Percentiles rank a stretch among this genome's conserved stretches.
Conservation (phyloP, 2,113 vertebrate species). For the Notiomystis cincta region DNA sequence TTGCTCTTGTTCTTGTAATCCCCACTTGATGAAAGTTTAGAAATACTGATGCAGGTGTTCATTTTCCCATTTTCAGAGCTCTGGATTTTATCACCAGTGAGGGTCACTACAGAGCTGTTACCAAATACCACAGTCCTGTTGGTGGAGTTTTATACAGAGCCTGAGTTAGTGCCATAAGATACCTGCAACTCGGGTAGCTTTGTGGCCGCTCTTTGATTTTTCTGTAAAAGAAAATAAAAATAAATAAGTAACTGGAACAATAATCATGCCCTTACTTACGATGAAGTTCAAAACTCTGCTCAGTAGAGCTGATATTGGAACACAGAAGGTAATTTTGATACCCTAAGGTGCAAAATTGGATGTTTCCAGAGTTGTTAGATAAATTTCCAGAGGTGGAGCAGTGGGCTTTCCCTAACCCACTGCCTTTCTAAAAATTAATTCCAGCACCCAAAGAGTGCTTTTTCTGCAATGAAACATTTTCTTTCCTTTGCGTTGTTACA, state of each 20-base stretch:
- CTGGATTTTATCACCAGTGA: constrained; percentile 78
- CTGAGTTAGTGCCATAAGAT: background rate
- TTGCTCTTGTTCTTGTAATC: constrained; percentile 57
- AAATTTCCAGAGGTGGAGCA: background rate
- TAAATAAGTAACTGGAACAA: background rate
- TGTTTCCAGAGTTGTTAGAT: background rate
- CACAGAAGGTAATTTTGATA: background rate
- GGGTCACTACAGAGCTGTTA: constrained; percentile 75
- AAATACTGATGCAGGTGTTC: constrained; percentile 68
- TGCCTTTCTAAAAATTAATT: background rate
- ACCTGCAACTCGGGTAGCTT: background rate
- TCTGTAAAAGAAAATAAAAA: background rate
- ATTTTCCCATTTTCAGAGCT: constrained; percentile 58
- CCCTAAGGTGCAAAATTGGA: background rate
- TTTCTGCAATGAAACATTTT: background rate
- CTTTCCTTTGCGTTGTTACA: background rate
- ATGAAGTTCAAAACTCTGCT: background rate
- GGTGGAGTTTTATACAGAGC: constrained; percentile 35
- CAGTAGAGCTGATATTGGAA: background rate
- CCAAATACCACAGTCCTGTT: constrained; percentile 27
- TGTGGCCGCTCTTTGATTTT: constrained; percentile 13
- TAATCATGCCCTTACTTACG: background rate
- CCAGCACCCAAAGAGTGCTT: background rate
- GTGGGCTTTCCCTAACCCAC: background rate
- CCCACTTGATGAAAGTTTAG: constrained; percentile 63